phyloP scores from a whole-genome alignment of 2,888 invertebrate genomes.

The Drosophila engyochracea region DNA sequence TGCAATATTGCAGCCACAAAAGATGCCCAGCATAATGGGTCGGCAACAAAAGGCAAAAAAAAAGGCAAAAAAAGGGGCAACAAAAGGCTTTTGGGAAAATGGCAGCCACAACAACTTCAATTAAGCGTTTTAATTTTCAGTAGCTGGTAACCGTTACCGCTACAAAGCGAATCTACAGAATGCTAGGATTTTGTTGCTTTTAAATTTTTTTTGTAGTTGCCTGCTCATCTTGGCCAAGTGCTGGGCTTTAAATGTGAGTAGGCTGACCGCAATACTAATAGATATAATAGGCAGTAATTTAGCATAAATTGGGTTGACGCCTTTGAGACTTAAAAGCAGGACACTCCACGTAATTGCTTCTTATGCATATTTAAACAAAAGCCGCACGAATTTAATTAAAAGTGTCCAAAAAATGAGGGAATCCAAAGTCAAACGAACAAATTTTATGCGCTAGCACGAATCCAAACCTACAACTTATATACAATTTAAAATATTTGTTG shows the following conservation, averaged over 20 bases:
- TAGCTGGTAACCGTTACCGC: constrained; percentile 44
- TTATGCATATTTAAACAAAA: constrained; percentile 71
- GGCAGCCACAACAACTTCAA: constrained; percentile 47
- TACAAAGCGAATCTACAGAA: constrained; percentile 49
- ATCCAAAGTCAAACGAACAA: constrained; percentile 16
- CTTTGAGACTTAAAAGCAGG: not conserved
- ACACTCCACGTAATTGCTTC: constrained; percentile 64
- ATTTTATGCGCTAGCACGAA: constrained; percentile 52
- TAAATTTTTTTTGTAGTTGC: not conserved
- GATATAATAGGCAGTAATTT: constrained; percentile 68
- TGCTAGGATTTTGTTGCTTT: constrained; percentile 28
- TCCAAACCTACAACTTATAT: constrained; percentile 32
- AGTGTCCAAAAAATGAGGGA: constrained; percentile 7
- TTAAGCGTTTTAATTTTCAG: constrained; percentile 76
- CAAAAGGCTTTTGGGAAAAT: constrained; percentile 36
- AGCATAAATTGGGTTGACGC: constrained; percentile 63
- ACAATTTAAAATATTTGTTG: constrained; percentile 8
- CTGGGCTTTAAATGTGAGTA: constrained; percentile 14
- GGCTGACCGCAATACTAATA: constrained; percentile 40
- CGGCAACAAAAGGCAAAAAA: constrained; percentile 8
- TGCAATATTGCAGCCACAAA: constrained; percentile 73
- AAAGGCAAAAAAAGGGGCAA: constrained; percentile 12
- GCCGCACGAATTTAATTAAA: constrained; percentile 42
- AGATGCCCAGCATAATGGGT: constrained; percentile 19
- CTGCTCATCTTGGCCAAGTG: not conserved